Base-by-base conservation (phyloP, 2,797 vertebrate species). In the Diplodus puntazzo region DNA sequence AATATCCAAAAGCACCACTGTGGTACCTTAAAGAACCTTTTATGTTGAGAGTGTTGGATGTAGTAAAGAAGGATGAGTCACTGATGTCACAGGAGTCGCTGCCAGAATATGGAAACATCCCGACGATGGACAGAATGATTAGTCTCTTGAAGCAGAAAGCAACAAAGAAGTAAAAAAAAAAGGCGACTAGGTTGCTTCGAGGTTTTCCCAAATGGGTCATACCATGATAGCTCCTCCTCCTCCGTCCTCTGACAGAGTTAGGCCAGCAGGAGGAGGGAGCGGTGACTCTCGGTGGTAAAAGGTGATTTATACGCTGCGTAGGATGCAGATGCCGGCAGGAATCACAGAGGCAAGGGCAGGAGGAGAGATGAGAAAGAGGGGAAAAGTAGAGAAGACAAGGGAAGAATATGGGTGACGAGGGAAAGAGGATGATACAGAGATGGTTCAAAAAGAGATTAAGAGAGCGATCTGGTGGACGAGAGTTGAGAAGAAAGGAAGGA, bases 231-330 rank as follows among this genome's bases (percentile, higher is more conserved):
- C 73, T 80, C 77, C 77, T 73, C 69, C 73, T 58, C 27, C 69
- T 0, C 58, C 3, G 81, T 79, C 79, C 64, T 73, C 59, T 74
- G 68, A 77, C 62, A 75, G 77, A 83, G 83, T 63, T 9, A 66
- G 86, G 80, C 75, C 74, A 70, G 68, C 14, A 18, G 75, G 81
- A 79, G 81, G 73, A 71, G 82, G 73, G 69, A 73, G 85, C 18
- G 13, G 69, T 53, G 83, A 74, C 80, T 82, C 69, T 73, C 58
- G 65, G 80, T 81, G 79, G 69, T 84, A 87, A 86, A 87, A 90
- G 63, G 85, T 90, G 89, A 93, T 94, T 92, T 92, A 94, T 90
- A 88, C 54, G 27, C 83, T 85, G 79, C 74, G 79, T 81, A 89
- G 71, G 89, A 88, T 88, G 82, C 87, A 86, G 82, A 89, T 80